Base-by-base conservation (phyloP, 2,797 vertebrate genomes). In the Hafferia zeledoni region DNA sequence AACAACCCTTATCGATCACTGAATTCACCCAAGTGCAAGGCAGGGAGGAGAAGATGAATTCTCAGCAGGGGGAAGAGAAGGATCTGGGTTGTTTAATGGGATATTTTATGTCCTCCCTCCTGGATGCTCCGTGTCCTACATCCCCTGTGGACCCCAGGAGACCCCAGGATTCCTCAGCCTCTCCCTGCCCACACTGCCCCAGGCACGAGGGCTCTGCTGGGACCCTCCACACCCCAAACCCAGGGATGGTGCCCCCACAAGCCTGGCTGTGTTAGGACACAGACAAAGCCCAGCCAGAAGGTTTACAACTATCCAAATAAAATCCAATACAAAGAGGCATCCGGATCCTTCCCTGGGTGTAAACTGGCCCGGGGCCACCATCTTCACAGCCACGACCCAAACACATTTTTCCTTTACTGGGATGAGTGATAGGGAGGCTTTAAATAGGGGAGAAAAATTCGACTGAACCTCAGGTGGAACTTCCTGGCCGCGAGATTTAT, bases 401-500 rank as follows among this genome's bases (percentile, higher is more conserved):
- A 92, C 82, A 47, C 50, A 1, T 64, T 93, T 87, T 92, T 67
- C 95, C 92, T 89, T 74, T 47, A 22, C 37, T 12, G 22, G 67
- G 63, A 56, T 16, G 68, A 88, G 81, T 4, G 16, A 64, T 2
- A 1, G 78, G 71, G 75, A 19, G 69, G 69, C 31, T 91, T 94
- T 37, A 60, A 93, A 31, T 8, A 46, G 53, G 52, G 28, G 13
- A n/a, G 28, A 12, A 77, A 80, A 93, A 60, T 49, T 81, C 37
- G 88, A 30, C 77, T 10, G 72, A 59, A 50, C 33, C 71, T 95
- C 94, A 95, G 95, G 95, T 90, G 90, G 95, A 96, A 93, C 94
- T 95, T 93, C 91, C 95, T 79, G 93, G 41, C 77, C 7, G 0
- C 0, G 11, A 83, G 95, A 95, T 95, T 95, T 95, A 95, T 92